Base-by-base conservation (phyloP, 2,797 vertebrate genomes). In the Euthynnus affinis region DNA sequence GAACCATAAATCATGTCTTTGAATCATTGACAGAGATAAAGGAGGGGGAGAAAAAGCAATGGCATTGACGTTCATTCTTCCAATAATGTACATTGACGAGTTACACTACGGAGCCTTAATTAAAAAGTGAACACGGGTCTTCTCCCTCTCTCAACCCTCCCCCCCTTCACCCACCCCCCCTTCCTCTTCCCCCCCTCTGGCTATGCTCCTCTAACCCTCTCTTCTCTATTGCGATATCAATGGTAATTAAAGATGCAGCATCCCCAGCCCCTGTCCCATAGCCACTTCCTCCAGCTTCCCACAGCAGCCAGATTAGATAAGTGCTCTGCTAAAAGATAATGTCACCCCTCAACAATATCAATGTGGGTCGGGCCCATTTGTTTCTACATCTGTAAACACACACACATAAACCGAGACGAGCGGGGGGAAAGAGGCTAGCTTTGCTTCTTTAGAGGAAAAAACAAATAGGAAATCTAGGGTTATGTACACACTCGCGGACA, bases 1-100 rank as follows among this genome's bases (percentile, higher is more conserved):
- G 94, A 97, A 97, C 98, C 98, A 99, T 99, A 99, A 99, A 99
- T 99, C 98, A 99, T 98, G 98, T 99, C 98, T 99, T 97, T 98
- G 97, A 98, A 97, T 97, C 98, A 98, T 98, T 99, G 98, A 99
- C 98, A 99, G 96, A 99, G 98, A 99, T 99, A 98, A 98, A 99
- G 97, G 97, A 99, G 98, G 96, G 96, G 96, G 96, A 97, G 97
- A 96, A 97, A 97, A 97, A 95, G 96, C 97, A 95, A 96, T 96
- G 97, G 96, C 98, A 97, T 97, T 97, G 97, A 97, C 97, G 98
- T 96, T 98, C 98, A 98, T 98, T 98, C 97, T 97, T 97, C 97
- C 98, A 99, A 99, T 99, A 98, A 99, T 99, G 97, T 97, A 97
- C 97, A 98, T 98, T 99, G 98, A 99, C 98, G 97, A 98, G 96